These are phyloP conservation scores for Noctua janthe DNA, from an alignment of 2,888 invertebrate genomes.

Conservation along the genomic window DNA sequence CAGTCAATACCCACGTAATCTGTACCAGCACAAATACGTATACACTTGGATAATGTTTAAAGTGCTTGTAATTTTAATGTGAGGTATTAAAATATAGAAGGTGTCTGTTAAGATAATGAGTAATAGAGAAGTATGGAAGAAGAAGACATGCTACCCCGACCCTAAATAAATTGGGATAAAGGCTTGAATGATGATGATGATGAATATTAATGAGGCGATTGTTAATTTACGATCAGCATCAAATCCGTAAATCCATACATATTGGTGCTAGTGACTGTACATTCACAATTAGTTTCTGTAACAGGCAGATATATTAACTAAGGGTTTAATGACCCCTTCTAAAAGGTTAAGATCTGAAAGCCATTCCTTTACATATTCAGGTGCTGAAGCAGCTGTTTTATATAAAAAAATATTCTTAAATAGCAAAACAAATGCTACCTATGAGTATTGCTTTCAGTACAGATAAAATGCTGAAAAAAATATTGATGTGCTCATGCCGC, in stretches of 20 bases:
- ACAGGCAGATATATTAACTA: constrained; percentile 82
- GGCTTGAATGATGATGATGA: too few relatives aligned
- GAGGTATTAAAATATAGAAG: not conserved
- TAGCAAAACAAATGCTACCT: not conserved
- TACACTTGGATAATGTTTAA: not conserved
- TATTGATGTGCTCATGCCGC: not conserved
- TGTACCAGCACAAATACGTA: constrained; percentile 21
- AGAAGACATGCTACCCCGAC: too few relatives aligned
- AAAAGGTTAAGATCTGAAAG: constrained; percentile 89
- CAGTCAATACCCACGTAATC: constrained; percentile 65
- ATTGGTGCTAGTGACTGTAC: constrained; percentile 38
- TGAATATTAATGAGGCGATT: not conserved
- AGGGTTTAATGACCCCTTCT: constrained; percentile 86
- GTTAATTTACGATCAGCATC: not conserved
- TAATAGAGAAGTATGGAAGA: too few relatives aligned
- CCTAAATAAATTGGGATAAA: too few relatives aligned
- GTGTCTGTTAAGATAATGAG: too few relatives aligned
- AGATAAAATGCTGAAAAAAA: not conserved
- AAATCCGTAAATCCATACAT: not conserved
- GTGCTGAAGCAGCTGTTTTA: not conserved
- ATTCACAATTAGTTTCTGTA: constrained; percentile 76
- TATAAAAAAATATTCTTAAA: not conserved
- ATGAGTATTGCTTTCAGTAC: not conserved
- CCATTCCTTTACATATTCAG: constrained; percentile 89
- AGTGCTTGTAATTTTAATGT: not conserved